Evolutionary conservation across 2,888 invertebrate species (phyloP).

Genomic region (Ashinkailepas kermadecensis): DNA sequence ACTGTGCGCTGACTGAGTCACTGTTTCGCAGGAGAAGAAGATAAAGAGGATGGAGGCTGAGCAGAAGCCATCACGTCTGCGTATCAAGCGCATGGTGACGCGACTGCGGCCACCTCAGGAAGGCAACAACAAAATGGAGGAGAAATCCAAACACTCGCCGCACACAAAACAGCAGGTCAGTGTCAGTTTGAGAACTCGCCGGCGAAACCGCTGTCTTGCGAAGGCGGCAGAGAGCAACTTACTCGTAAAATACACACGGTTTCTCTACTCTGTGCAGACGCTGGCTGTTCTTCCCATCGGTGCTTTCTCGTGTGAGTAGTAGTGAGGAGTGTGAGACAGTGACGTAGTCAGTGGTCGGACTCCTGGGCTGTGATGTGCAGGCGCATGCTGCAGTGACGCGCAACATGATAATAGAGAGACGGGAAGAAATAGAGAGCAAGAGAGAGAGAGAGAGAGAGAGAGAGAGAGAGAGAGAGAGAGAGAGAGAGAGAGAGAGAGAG

Average conservation of each 20-base stretch:
- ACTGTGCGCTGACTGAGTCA: too few species aligned
- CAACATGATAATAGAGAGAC: too few species aligned
- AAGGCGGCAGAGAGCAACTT: not conserved
- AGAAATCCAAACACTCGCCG: not conserved
- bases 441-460: too few species aligned
- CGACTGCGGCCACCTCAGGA: not conserved
- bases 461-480: too few species aligned
- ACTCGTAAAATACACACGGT: not conserved
- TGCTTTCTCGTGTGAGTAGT: too few species aligned
- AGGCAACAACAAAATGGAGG: not conserved
- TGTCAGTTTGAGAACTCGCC: not conserved
- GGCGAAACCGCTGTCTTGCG: not conserved
- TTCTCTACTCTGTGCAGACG: not conserved
- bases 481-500: too few species aligned
- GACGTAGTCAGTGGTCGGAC: too few species aligned
- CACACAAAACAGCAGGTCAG: not conserved
- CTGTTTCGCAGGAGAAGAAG: not conserved
- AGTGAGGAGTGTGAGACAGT: too few species aligned
- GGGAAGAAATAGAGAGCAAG: too few species aligned
- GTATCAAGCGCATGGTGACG: not conserved
- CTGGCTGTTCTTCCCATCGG: too few species aligned
- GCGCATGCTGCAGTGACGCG: too few species aligned
- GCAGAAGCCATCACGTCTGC: not conserved
- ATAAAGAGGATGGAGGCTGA: not conserved
- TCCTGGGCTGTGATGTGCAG: too few species aligned